Evolutionary conservation across 2,888 invertebrate species (phyloP), one percentile per base, ranked within the genome.

Genomic region (Lepeophtheirus nordmannii): DNA sequence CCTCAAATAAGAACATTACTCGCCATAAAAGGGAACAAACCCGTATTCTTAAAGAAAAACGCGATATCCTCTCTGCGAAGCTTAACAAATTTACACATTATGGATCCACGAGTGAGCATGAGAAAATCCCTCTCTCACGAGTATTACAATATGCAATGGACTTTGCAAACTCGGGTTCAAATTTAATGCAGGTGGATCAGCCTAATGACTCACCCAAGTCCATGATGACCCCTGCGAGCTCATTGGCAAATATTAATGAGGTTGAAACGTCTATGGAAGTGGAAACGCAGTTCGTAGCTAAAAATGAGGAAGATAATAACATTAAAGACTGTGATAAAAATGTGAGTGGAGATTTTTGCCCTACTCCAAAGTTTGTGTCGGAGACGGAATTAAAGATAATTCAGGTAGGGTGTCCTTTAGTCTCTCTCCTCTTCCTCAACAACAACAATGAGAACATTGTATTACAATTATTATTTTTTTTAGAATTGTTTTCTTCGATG

Each of bases 81-180:
- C 69, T 77, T 67, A 75, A 77, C 69, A 76, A 73, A 76, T 76
- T 70, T 71, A 73, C 71, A 10, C 10, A n/a, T 17, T 62, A 58
- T 41, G 66, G 66, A 40, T 65, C 58, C 58, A n/a, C 17, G 76
- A 74, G 74, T 58, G 76, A 75, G 17, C 71, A 71, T 38, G 74
- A 75, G 68, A 72, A 75, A 39, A 74, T 76, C 67, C 76, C 77
- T 10, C 71, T 77, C 17, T 74, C 74, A 63, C 76, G 76, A 68
- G 74, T 77, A 11, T 70, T 77, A 23, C 72, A 74, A 65, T 76
- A 74, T 69, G 74, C 76, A 22, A 70, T 77, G 58, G 76, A 77
- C 67, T 77, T 77, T 73, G 77, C 75, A 10, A 73, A 75, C 68
- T 75, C 73, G 17, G 67, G 68, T 66, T 68, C 59, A 68, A 71